Evolutionary conservation across 2,888 invertebrate genomes (phyloP).

Genomic region (Glyphotaelius pellucidus): DNA sequence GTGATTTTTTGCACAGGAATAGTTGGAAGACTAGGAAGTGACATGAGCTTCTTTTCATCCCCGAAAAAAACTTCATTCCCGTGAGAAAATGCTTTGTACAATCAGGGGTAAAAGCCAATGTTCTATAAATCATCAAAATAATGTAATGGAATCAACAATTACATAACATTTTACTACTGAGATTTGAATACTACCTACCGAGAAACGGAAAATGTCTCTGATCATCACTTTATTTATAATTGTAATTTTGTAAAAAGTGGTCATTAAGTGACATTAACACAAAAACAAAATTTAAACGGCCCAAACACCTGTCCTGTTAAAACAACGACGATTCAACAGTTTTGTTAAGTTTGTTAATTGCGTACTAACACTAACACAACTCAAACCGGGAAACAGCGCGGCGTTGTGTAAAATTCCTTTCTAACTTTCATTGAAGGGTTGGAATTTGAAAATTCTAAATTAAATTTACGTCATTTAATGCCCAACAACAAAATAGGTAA

Average conservation of each 20-base stretch:
- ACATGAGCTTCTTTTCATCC: no score
- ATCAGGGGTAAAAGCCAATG: no score
- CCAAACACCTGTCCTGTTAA: not conserved
- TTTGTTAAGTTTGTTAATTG: no score
- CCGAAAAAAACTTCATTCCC: no score
- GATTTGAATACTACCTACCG: not conserved
- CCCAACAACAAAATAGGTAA: not conserved
- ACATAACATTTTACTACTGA: not conserved
- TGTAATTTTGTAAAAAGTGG: not conserved
- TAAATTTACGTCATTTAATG: not conserved
- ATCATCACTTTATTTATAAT: not conserved
- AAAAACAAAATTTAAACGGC: not conserved
- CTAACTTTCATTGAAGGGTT: not conserved
- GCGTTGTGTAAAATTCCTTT: not conserved
- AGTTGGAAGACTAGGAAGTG: no score
- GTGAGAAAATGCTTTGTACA: no score
- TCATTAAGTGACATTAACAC: not conserved
- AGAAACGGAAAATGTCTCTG: not conserved
- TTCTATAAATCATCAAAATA: no score
- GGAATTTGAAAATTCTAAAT: not conserved
- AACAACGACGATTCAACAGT: no score
- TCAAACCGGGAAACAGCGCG: not conserved
- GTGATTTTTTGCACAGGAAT: no score
- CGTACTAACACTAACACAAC: not conserved
- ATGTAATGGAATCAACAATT: no score